A percentile compares a stretch with the other conserved stretches of the same genome.
These are phyloP conservation scores for Actinostola sp. DNA, from an alignment of 92 coral and sea anemone genomes.

Conservation along the genomic window DNA sequence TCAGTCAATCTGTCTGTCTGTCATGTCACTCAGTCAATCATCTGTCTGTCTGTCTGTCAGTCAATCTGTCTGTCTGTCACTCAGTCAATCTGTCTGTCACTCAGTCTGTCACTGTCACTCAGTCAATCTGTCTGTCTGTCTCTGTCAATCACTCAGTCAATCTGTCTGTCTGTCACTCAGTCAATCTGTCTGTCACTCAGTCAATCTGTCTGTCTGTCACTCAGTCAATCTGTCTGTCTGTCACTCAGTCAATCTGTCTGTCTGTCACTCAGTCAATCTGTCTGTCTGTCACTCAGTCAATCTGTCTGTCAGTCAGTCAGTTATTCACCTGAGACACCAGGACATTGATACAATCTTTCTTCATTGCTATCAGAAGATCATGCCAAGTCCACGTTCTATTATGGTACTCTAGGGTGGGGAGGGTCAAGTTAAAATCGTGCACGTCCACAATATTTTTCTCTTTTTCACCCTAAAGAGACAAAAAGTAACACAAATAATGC, in stretches of 20 bases:
- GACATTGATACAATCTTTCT: conserved; percentile 89
- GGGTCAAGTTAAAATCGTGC: conserved; percentile 80
- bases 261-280: background rate
- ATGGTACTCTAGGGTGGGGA: conserved; percentile 96
- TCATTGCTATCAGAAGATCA: conserved; percentile 94
- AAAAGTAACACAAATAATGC: background rate
- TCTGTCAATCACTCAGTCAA: no score
- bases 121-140: no score
- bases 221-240: background rate
- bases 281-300: no score
- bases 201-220: background rate
- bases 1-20: no score
- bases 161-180: no score
- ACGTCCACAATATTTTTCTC: conserved; percentile 96
- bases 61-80: no score
- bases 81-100: background rate
- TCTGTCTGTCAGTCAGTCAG: background rate
- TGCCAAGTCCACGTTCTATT: conserved; percentile 99
- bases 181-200: no score
- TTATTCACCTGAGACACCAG: conserved; percentile 85
- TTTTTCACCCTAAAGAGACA: conserved; percentile 79
- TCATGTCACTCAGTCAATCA: background rate
- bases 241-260: background rate
- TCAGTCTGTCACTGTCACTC: conserved; percentile 1
- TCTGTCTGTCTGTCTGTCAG: background rate